Evolutionary conservation across 2,113 vertebrate genomes (phyloP).

Genomic region (Aspiorhynchus laticeps): DNA sequence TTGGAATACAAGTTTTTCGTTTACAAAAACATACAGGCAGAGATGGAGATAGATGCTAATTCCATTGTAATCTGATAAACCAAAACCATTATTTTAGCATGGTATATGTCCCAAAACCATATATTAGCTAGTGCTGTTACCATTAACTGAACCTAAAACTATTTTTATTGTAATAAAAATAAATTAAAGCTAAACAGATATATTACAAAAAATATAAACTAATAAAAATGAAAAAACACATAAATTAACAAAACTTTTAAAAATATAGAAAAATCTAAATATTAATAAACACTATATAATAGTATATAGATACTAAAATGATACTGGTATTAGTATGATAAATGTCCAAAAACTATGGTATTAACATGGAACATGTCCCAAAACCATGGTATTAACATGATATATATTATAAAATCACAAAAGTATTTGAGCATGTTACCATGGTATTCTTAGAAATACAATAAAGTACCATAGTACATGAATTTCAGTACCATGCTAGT

Average conservation of each 20-base stretch:
- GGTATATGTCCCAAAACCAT: neutral
- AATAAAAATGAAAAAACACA: neutral
- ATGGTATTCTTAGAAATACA: neutral
- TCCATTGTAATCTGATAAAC: neutral
- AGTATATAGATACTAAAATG: neutral
- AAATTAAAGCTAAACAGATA: neutral
- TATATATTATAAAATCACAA: neutral
- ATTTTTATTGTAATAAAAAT: neutral
- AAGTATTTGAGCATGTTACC: neutral
- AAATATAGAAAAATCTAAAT: neutral
- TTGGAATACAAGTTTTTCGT: neutral
- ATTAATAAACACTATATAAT: neutral
- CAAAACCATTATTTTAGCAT: neutral
- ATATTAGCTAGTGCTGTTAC: neutral
- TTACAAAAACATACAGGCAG: neutral
- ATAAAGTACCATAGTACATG: neutral
- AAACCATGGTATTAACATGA: neutral
- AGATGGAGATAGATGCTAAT: neutral
- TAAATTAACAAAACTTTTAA: neutral
- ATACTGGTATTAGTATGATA: neutral
- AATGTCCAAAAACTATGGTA: neutral
- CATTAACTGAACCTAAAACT: neutral
- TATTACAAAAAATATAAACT: neutral
- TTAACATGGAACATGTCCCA: neutral
- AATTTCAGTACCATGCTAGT: neutral